A percentile compares a stretch with the other conserved stretches of the same genome.
These are phyloP conservation scores for Poeciliopsis turrubarensis DNA, from an alignment of 2,113 vertebrate species.

Conservation along the genomic window DNA sequence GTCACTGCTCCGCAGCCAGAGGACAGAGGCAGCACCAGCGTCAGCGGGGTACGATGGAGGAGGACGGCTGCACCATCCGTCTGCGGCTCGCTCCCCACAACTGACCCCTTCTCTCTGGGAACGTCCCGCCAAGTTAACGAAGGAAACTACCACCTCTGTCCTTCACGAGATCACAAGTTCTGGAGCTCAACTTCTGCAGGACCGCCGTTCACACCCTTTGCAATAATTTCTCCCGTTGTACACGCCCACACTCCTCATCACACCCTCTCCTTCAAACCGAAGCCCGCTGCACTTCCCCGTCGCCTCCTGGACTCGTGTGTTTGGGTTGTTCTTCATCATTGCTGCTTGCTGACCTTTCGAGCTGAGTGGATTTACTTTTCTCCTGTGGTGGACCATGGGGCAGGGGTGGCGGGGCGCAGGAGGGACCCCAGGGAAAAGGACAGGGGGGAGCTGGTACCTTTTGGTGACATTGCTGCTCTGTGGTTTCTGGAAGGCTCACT, in stretches of 20 bases:
- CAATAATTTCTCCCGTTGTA: constrained; percentile 6
- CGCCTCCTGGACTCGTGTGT: constrained; percentile 38
- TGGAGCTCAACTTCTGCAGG: constrained; percentile 58
- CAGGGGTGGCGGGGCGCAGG: constrained; percentile 65
- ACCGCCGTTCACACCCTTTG: constrained; percentile 25
- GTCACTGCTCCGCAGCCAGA: constrained; percentile 79
- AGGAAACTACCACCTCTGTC: constrained; percentile 43
- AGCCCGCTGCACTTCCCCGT: constrained; percentile 55
- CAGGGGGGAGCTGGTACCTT: constrained; percentile 60
- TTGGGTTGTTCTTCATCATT: constrained; percentile 11
- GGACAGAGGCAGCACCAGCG: constrained; percentile 72
- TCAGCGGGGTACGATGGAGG: constrained; percentile 65
- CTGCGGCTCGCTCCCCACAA: constrained; percentile 48
- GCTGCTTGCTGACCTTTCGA: constrained; percentile 37
- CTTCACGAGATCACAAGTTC: constrained; percentile 53
- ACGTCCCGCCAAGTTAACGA: constrained; percentile 45
- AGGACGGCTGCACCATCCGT: constrained; percentile 50
- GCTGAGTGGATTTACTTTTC: constrained; percentile 74
- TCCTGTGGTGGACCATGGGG: constrained; percentile 84
- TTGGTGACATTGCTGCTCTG: constrained; percentile 80
- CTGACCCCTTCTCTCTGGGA: constrained; percentile 58
- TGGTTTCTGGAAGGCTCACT: constrained; percentile 70
- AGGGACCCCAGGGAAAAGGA: constrained; percentile 60
- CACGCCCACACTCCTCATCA: constrained; percentile 24
- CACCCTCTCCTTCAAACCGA: constrained; percentile 34